phyloP scores from a whole-genome alignment of 2,888 invertebrate species.

The Brachypalpus laphriformis region DNA sequence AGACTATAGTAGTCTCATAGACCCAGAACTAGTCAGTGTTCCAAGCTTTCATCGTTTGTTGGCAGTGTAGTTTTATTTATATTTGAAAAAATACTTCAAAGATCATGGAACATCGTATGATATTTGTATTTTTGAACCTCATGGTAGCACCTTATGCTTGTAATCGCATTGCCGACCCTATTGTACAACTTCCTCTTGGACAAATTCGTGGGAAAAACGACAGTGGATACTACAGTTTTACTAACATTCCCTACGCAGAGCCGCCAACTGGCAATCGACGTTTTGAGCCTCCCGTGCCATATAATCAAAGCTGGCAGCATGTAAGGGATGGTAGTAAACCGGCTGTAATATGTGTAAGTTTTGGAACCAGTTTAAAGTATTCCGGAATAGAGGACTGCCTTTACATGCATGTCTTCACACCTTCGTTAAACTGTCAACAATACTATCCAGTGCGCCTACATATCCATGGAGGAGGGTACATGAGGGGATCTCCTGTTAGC shows the following conservation, averaged over 20 bases:
- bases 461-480: conserved; percentile 87
- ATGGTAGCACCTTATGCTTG: background rate
- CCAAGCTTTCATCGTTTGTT: no score
- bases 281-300: conserved; percentile 83
- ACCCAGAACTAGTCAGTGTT: no score
- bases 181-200: conserved; percentile 77
- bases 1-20: no score
- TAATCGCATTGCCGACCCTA: conserved; percentile 1
- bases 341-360: conserved; percentile 87
- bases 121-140: no score
- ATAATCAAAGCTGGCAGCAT: conserved; percentile 75
- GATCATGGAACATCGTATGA: no score
- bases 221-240: conserved; percentile 84
- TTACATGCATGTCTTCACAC: conserved; percentile 81
- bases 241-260: conserved; percentile 87
- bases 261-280: conserved; percentile 86
- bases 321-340: conserved; percentile 81
- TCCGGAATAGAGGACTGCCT: conserved; percentile 45
- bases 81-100: no score
- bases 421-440: conserved; percentile 75
- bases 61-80: no score
- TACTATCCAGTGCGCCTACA: conserved; percentile 85
- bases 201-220: conserved; percentile 76
- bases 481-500: conserved; percentile 84
- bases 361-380: conserved; percentile 30